Conservation (phyloP, 1,140 invertebrate species). For the Tribolium madens region DNA sequence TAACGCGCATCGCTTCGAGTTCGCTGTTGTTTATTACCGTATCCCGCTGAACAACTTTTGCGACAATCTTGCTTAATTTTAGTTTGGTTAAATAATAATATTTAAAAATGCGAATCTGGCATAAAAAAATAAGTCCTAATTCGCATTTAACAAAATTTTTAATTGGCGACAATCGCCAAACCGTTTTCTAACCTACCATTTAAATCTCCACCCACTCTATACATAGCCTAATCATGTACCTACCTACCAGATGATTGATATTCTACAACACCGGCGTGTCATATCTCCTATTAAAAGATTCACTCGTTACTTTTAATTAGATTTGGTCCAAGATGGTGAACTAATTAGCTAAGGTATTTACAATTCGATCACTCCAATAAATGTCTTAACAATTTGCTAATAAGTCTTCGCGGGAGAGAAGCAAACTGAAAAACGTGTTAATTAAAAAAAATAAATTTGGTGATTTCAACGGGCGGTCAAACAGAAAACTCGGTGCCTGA, state of each 20-base stretch:
- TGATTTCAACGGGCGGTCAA: slow-evolving; percentile 61
- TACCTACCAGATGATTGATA: slow-evolving; percentile 28
- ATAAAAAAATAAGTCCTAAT: background rate
- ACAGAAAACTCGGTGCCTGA: slow-evolving; percentile 60
- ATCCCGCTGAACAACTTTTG: slow-evolving; percentile 50
- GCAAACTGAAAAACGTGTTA: too few species aligned
- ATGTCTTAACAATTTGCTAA: too few species aligned
- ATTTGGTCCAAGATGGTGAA: background rate
- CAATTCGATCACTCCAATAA: background rate
- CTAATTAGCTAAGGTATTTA: background rate
- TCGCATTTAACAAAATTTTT: slow-evolving; percentile 27
- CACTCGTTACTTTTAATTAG: slow-evolving; percentile 13
- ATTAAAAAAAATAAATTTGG: slow-evolving; percentile 4
- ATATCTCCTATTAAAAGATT: slow-evolving; percentile 15
- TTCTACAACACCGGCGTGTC: slow-evolving; percentile 1
- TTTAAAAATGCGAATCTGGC: too few species aligned
- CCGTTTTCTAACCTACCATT: slow-evolving; percentile 48
- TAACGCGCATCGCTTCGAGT: slow-evolving; percentile 52
- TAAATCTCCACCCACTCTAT: slow-evolving; percentile 46
- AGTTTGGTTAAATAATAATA: slow-evolving; percentile 49
- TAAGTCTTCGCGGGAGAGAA: too few species aligned
- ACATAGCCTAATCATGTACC: slow-evolving; percentile 7
- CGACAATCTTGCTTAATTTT: slow-evolving; percentile 48
- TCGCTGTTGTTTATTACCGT: slow-evolving; percentile 50
- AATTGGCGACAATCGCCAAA: slow-evolving; percentile 45